These are phyloP conservation scores for Phrynocephalus vlangalii DNA, from an alignment of 2,797 vertebrate species.

Conservation along the genomic window DNA sequence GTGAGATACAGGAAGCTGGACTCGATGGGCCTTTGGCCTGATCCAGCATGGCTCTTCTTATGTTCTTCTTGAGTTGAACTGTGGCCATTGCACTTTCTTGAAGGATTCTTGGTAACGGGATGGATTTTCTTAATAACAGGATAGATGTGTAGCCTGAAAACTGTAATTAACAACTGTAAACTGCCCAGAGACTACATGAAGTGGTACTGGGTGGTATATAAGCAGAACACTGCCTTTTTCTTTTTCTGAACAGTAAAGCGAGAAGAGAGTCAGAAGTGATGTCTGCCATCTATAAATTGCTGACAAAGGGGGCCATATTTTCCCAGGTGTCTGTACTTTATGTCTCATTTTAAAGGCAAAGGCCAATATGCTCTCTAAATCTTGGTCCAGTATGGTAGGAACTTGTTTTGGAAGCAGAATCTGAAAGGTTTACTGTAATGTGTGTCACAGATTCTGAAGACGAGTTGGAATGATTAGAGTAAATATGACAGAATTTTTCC, in stretches of 20 bases:
- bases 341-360: not conserved
- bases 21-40: too few relatives aligned
- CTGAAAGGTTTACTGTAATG: not conserved
- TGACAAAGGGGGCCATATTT: not conserved
- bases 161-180: too few relatives aligned
- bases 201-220: too few relatives aligned
- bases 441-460: not conserved
- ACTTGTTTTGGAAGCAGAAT: not conserved
- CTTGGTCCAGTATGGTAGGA: not conserved
- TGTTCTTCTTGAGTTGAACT: too few relatives aligned
- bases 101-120: not conserved
- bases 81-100: too few relatives aligned
- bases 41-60: too few relatives aligned
- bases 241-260: not conserved
- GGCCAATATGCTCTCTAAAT: not conserved
- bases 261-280: not conserved
- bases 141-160: too few relatives aligned
- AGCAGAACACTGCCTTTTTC: too few relatives aligned
- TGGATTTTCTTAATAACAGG: not conserved
- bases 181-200: too few relatives aligned
- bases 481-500: constrained; percentile 21
- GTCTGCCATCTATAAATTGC: not conserved
- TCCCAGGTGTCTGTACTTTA: not conserved
- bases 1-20: too few relatives aligned
- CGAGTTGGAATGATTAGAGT: not conserved